These are phyloP conservation scores for Heliothis virescens DNA, from an alignment of 1,140 invertebrate species.

Conservation along the genomic window DNA sequence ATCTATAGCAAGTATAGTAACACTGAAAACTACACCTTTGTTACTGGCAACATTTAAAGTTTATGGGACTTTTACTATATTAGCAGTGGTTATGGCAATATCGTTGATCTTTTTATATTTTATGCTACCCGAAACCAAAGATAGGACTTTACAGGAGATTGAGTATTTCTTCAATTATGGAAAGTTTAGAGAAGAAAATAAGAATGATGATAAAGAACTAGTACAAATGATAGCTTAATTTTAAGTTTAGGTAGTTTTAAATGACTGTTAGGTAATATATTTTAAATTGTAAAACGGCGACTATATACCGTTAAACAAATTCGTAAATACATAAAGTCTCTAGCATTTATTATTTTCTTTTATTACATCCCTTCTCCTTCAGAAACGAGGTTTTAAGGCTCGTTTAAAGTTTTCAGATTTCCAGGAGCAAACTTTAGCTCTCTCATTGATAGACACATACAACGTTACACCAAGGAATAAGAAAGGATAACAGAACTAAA, in stretches of 20 bases:
- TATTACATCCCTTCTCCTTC: too few species aligned
- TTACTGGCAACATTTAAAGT: slow-evolving; percentile 65
- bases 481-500: too few species aligned
- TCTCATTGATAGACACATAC: too few species aligned
- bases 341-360: too few species aligned
- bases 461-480: too few species aligned
- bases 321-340: too few species aligned
- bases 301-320: background rate
- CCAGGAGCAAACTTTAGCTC: too few species aligned
- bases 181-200: slow-evolving; percentile 54
- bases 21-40: slow-evolving; percentile 68
- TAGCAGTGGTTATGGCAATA: slow-evolving; percentile 58
- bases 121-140: slow-evolving; percentile 73
- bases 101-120: slow-evolving; percentile 61
- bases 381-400: background rate
- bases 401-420: background rate
- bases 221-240: slow-evolving; percentile 5
- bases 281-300: background rate
- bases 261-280: background rate
- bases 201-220: slow-evolving; percentile 1
- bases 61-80: slow-evolving; percentile 70
- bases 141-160: slow-evolving; percentile 72
- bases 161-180: slow-evolving; percentile 70
- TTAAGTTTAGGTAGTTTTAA: background rate
- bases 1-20: slow-evolving; percentile 57